A percentile compares a stretch with the other conserved stretches of the same genome.
These are phyloP conservation scores for Phortica variegata DNA, from an alignment of 1,140 invertebrate species.

Conservation along the genomic window DNA sequence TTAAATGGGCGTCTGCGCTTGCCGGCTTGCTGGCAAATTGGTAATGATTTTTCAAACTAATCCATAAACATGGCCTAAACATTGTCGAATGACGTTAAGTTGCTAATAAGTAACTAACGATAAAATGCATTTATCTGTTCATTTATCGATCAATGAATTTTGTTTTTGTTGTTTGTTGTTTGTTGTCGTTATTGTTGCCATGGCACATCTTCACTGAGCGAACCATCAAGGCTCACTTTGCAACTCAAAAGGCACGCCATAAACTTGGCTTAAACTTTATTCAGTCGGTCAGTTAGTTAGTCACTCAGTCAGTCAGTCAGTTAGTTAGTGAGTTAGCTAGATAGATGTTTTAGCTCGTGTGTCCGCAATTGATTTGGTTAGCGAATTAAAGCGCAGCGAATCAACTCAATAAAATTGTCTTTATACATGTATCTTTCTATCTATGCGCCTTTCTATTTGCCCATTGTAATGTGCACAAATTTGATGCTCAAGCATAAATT, in stretches of 20 bases:
- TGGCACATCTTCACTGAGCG: constrained; percentile 1
- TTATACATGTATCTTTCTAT: too few species aligned
- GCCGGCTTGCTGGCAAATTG: constrained; percentile 44
- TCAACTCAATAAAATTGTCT: constrained; percentile 17
- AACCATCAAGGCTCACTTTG: neutral
- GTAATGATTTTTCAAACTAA: constrained; percentile 53
- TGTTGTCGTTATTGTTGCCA: too few species aligned
- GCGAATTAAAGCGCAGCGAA: constrained; percentile 26
- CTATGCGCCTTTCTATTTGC: too few species aligned
- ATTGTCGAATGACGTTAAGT: constrained; percentile 51
- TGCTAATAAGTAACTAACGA: constrained; percentile 40
- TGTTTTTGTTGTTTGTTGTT: too few species aligned
- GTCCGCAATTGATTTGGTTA: constrained; percentile 4
- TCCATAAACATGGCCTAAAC: constrained; percentile 54
- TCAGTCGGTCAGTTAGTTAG: too few species aligned
- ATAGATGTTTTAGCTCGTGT: too few species aligned
- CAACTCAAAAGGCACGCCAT: neutral
- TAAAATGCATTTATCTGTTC: constrained; percentile 49
- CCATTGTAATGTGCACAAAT: too few species aligned
- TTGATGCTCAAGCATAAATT: constrained; percentile 34
- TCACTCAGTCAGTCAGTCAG: too few species aligned
- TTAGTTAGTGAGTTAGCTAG: too few species aligned
- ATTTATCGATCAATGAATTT: constrained; percentile 36
- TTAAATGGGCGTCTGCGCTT: neutral
- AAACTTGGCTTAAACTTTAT: constrained; percentile 8